Evolutionary conservation across 2,797 vertebrate species (phyloP).

Genomic region (Alcedo atthis): DNA sequence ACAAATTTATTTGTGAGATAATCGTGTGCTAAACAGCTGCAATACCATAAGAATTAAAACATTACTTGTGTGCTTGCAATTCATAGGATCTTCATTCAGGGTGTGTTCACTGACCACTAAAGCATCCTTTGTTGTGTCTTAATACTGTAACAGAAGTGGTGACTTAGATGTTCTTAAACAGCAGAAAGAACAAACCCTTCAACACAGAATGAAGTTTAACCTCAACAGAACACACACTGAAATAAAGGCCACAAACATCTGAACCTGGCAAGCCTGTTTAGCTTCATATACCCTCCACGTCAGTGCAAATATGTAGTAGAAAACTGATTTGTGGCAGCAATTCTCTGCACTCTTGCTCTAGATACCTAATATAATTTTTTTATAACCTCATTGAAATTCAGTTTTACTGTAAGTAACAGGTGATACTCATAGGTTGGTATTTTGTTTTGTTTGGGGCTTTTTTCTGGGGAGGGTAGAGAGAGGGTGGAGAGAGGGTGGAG

Average conservation of each 20-base stretch:
- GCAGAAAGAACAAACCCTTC: not conserved
- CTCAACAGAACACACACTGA: not conserved
- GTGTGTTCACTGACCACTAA: not conserved
- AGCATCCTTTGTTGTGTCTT: conserved; percentile 11
- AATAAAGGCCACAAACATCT: conserved; percentile 20
- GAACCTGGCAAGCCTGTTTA: conserved; percentile 29
- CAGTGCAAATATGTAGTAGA: not conserved
- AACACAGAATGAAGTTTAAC: not conserved
- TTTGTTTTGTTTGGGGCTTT: not conserved
- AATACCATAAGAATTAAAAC: not conserved
- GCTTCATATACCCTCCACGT: not conserved
- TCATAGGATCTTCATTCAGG: not conserved
- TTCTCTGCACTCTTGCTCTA: not conserved
- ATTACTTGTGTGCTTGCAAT: not conserved
- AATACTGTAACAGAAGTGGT: not conserved
- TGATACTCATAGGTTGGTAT: not conserved
- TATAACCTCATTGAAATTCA: not conserved
- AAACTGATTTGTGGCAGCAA: not conserved
- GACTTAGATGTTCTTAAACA: not conserved
- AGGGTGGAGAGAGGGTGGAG: not conserved
- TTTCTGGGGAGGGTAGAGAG: not conserved
- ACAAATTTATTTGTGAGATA: not conserved
- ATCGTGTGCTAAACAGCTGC: not conserved
- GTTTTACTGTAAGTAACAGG: not conserved
- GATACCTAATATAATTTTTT: not conserved